phyloP scores from a whole-genome alignment of 2,797 vertebrate species.

The Sebastes aleutianus region DNA sequence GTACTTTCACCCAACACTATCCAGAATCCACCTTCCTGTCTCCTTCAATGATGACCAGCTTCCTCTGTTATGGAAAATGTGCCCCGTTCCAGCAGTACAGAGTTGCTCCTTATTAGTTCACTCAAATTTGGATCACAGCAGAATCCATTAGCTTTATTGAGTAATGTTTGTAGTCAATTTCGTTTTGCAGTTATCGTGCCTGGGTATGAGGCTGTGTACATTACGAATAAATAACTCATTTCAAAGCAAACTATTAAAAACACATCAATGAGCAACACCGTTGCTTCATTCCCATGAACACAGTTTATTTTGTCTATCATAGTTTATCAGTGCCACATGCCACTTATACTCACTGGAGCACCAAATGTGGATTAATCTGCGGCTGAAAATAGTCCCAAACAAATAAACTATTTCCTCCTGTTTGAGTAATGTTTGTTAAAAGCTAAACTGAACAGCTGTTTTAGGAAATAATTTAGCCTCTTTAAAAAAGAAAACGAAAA shows the following conservation, averaged over 20 bases:
- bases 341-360: background rate
- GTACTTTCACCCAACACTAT: constrained; percentile 42
- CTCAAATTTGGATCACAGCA: background rate
- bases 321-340: background rate
- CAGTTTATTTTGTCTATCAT: background rate
- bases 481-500: no score
- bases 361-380: background rate
- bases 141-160: background rate
- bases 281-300: background rate
- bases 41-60: constrained; percentile 7
- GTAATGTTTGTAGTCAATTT: background rate
- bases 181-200: background rate
- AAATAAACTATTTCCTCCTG: background rate
- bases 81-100: background rate
- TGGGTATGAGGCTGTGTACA: background rate
- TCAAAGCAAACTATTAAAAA: background rate
- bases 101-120: constrained; percentile 7
- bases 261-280: background rate
- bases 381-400: background rate
- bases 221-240: background rate
- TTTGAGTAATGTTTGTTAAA: no score
- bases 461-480: no score
- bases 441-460: no score
- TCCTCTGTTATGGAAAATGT: constrained; percentile 46
- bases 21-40: constrained; percentile 24